Base-by-base conservation (phyloP, 30 jellyfish, hydroid and myxozoan genomes). In the Nemopilema nomurai region DNA sequence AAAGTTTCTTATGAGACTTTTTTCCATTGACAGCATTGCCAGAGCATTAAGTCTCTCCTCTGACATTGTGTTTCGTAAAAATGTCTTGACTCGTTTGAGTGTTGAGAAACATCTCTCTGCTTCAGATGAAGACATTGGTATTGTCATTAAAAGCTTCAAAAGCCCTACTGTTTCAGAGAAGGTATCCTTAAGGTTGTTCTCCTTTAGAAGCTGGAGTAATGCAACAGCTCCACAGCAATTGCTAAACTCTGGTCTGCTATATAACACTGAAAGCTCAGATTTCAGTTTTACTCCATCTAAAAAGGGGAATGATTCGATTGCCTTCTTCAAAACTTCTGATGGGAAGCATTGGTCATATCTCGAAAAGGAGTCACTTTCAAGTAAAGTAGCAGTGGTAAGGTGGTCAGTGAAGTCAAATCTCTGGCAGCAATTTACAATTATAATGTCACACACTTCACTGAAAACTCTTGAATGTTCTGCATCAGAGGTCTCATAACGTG, bases 41-140 rank as follows among this genome's bases (percentile, higher is more conserved):
- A 82, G 69, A 51, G 91, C 91, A 82, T 71, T 70, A 29, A 71
- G 85, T 76, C 86, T 69, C 32, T 82, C 91, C 1, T 82, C 87
- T 31, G 62, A 22, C 90, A 81, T 81, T 3, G 84, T 33, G 51
- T 79, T 79, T 79, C 73, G 23, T 57, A 79, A 62, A 28, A 62
- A 79, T 29, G 83, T 66, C 65, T 79, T 79, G 21, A 79, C 80
- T 25, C 89, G 29, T 57, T 79, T 62, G 9, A 79, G 51, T 16
- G 80, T 79, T 18, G 90, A 81, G 49, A 81, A 79, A 41, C 74
- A 57, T 27, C 88, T 62, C 30, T 79, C 81, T 21, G 68, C 79
- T 32, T 62, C 81, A 68, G 73, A 78, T 20, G 88, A 78, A 22
- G 88, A 28, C 88, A 78, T 78, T 62, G 79, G 88, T 21, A 65